Percentiles rank a stretch among this genome's conserved stretches.
Conservation (phyloP, 2,888 invertebrate genomes). For the Biston stratarius region DNA sequence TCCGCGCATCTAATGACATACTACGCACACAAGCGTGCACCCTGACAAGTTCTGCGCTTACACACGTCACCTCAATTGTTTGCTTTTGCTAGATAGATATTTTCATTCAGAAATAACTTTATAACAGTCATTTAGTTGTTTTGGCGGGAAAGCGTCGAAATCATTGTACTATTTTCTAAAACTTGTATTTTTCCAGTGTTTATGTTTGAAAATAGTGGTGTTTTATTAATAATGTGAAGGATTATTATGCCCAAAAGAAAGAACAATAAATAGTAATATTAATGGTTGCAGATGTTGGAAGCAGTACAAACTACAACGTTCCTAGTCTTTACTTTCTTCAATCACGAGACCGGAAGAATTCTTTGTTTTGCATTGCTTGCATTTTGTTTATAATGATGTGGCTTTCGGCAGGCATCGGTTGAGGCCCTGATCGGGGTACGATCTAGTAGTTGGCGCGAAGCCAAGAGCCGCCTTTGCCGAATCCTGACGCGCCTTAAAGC, state of each 20-base stretch:
- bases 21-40: conserved; percentile 40
- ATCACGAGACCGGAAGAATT: not conserved
- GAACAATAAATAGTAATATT: too few relatives aligned
- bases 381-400: not conserved
- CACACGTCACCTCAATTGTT: not conserved
- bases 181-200: too few relatives aligned
- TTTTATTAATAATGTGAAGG: too few relatives aligned
- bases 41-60: conserved; percentile 8
- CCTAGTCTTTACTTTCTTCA: not conserved
- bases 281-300: not conserved
- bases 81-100: not conserved
- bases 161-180: too few relatives aligned
- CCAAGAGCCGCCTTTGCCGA: conserved; percentile 8
- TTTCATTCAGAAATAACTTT: not conserved
- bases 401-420: not conserved
- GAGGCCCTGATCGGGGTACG: conserved; percentile 62
- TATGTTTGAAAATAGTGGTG: too few relatives aligned
- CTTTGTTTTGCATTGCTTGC: not conserved
- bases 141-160: too few relatives aligned
- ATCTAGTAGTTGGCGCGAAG: conserved; percentile 69
- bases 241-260: too few relatives aligned
- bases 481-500: conserved; percentile 51
- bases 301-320: not conserved
- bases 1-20: conserved; percentile 56
- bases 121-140: not conserved